A percentile compares a stretch with the other conserved stretches of the same genome.
These are phyloP conservation scores for Chaenogobius annularis DNA, from an alignment of 2,113 vertebrate genomes.

Conservation along the genomic window DNA sequence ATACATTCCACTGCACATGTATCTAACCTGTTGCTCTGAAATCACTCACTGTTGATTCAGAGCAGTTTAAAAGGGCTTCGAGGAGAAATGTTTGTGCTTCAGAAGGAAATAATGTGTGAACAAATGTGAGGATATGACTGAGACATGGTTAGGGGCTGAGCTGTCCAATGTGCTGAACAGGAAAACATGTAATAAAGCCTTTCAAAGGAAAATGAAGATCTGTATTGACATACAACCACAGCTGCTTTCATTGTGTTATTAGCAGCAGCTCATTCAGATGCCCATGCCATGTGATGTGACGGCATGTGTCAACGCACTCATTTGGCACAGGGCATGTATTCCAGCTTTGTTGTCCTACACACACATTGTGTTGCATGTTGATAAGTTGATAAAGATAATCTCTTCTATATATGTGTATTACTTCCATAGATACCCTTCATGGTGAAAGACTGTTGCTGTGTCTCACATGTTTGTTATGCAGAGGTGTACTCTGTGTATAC, in stretches of 20 bases:
- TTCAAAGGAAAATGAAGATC: background rate
- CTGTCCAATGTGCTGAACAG: conserved; percentile 72
- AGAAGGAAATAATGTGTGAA: conserved; percentile 28
- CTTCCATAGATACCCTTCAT: background rate
- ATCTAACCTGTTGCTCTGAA: conserved; percentile 10
- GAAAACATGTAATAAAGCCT: background rate
- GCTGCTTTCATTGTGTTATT: background rate
- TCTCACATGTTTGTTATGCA: background rate
- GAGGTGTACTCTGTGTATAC: conserved; percentile 28
- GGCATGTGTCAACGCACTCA: background rate
- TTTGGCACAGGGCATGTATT: background rate
- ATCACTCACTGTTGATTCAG: conserved; percentile 4
- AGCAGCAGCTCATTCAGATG: background rate
- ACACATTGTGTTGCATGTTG: background rate
- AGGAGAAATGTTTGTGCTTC: background rate
- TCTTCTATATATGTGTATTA: background rate
- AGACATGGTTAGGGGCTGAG: conserved; percentile 46
- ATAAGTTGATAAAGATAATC: too few relatives aligned
- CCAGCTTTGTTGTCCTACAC: background rate
- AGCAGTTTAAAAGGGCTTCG: background rate
- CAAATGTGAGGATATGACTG: conserved; percentile 34
- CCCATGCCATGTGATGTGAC: background rate
- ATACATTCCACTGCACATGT: conserved; percentile 26
- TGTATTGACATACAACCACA: background rate
- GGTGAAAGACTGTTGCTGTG: background rate